Evolutionary conservation across 2,797 vertebrate species (phyloP), one percentile per base, ranked within the genome.

Genomic region (Hozukius guyotensis): DNA sequence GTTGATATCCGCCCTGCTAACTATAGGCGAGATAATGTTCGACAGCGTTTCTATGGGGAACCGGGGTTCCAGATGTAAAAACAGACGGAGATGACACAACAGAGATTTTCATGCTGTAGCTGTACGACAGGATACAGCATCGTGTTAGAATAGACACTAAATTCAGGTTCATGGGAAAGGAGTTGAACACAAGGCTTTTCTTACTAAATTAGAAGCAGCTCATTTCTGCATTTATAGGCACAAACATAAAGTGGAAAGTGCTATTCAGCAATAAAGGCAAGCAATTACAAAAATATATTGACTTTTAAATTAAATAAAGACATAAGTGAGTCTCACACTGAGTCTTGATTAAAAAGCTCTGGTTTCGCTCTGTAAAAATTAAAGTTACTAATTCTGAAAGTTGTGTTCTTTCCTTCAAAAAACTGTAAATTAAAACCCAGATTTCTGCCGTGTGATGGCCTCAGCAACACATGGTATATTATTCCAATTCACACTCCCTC

Each of bases 11-110:
- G 70, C 68, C 13, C 68, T 14, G 60, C 93, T 93, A 94, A 94
- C 92, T 92, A 90, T 90, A 94, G 91, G 92, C 83, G 52, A 84
- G 85, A 92, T 90, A 68, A 88, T 87, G 86, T 91, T 90, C 66
- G 76, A 86, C 88, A 91, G 81, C 74, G 83, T 84, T 84, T 88
- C 87, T 88, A 13, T 42, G 10, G 90, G 91, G 92, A 87, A 65
- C 71, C 18, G 14, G 14, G 29, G 65, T 79, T 90, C 84, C 83
- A 92, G 90, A 87, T 89, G 86, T 75, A 78, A 88, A 87, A 89
- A 72, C 89, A 92, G 84, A 92, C 91, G 81, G 88, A 20, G 75
- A 72, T 78, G 74, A 88, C 75, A 81, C 83, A 82, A 77, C 59
- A 25, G 57, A 74, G 46, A 77, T 66, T 70, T 81, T 75, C 8